Evolutionary conservation across 2,888 invertebrate species (phyloP).

Genomic region (Trichogramma dendrolimi): DNA sequence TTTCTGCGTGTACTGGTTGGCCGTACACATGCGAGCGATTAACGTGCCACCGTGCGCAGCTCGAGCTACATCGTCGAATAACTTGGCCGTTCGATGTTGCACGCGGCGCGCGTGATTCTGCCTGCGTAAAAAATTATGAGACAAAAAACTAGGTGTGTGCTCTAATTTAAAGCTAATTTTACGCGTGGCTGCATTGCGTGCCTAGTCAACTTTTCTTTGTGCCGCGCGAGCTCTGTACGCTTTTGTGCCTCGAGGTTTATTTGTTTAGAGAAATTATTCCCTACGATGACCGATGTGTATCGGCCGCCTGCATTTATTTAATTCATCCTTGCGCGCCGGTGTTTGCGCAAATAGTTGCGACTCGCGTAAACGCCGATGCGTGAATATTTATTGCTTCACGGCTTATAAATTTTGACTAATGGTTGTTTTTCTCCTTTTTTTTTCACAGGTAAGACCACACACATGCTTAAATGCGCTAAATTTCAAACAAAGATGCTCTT

Average conservation of each 20-base stretch:
- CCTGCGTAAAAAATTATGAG: conserved; percentile 7
- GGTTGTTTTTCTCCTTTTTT: conserved; percentile 6
- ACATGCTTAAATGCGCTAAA: too few species aligned
- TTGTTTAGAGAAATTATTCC: neutral
- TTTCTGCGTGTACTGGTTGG: too few species aligned
- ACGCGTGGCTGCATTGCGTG: neutral
- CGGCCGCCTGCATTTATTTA: conserved; percentile 7
- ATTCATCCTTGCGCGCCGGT: conserved; percentile 15
- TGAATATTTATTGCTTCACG: conserved; percentile 15
- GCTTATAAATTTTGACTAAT: conserved; percentile 13
- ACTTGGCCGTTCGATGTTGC: too few species aligned
- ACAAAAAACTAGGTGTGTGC: conserved; percentile 3
- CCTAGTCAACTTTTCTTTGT: neutral
- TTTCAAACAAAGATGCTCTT: too few species aligned
- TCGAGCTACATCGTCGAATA: too few species aligned
- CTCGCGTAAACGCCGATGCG: neutral
- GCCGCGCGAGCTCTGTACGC: neutral
- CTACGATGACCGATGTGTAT: neutral
- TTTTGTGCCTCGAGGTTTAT: neutral
- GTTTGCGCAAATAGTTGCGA: conserved; percentile 7
- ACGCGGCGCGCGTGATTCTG: neutral
- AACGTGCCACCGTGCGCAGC: too few species aligned
- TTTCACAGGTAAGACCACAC: conserved; percentile 30
- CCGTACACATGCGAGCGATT: too few species aligned
- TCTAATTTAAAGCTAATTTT: conserved; percentile 29